Evolutionary conservation across 2,113 vertebrate species (phyloP).

Genomic region (Numida meleagris): DNA sequence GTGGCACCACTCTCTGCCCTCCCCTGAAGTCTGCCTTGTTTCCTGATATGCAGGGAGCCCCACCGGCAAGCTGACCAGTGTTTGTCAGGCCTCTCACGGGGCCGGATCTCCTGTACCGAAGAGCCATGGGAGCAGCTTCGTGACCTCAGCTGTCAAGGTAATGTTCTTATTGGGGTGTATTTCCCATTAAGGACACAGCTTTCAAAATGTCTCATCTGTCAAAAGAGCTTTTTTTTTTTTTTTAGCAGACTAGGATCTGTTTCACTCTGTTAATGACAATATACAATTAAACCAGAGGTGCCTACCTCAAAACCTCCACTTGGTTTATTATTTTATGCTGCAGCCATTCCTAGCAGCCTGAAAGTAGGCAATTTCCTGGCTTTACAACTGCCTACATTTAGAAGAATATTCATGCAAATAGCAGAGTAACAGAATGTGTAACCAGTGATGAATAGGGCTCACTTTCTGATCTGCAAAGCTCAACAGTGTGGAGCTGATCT

Average conservation of each 20-base stretch:
- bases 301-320: neutral
- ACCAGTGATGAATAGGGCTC: neutral
- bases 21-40: slow-evolving; percentile 8
- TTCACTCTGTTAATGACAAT: neutral
- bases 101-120: slow-evolving; percentile 90
- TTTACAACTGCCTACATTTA: slow-evolving; percentile 13
- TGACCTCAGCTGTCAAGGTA: slow-evolving; percentile 93
- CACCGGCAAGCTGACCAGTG: slow-evolving; percentile 84
- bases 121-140: slow-evolving; percentile 89
- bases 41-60: slow-evolving; percentile 84
- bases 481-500: neutral
- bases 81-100: slow-evolving; percentile 81
- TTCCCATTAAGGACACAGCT: neutral
- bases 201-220: neutral
- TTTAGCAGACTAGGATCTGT: slow-evolving; percentile 12
- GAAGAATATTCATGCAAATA: slow-evolving; percentile 10
- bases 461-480: neutral
- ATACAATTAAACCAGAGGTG: neutral
- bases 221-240: neutral
- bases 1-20: neutral
- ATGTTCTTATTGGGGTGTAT: slow-evolving; percentile 3
- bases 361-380: neutral
- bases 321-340: neutral
- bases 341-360: neutral
- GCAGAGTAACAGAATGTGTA: neutral